Base-by-base conservation (phyloP, 2,113 vertebrate species). In the Paracyprichromis sp. region DNA sequence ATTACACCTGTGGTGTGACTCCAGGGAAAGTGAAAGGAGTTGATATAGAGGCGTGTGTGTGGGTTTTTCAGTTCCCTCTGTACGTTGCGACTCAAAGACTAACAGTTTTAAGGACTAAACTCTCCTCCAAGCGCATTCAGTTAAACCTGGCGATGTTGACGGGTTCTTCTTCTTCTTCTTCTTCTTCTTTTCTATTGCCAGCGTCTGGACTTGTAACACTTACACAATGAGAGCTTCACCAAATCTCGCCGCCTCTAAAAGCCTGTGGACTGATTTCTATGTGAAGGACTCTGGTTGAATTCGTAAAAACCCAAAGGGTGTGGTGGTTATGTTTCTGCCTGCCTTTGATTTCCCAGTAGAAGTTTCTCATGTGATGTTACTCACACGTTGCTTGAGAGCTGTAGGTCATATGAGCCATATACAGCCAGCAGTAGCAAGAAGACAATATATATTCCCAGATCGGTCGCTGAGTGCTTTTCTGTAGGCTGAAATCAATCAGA, bases 91-190 rank as follows among this genome's bases (percentile, higher is more conserved):
- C 3, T 53, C 34, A 21, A 26, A 38, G 1, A 57, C 12, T 3
- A n/a, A 7, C 26, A 1, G 9, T 2, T 47, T 5, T 17, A 29
- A 47, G 6, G 14, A 76, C 50, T 9, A 19, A 81, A 19, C 79
- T 43, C 1, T 17, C 9, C 71, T 17, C 16, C 24, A 17, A 29
- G 6, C 0, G 2, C 71, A 19, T 47, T 50, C 24, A 29, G 24
- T 50, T 50, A 45, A 45, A 69, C 31, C 61, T 38, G 61, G 0
- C 0, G 10, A 66, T 66, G 61, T 38, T 66, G 61, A 47, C 5
- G 9, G 59, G 29, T 34, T 63, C 14, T 73, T 16, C 69, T 66
- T 56, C 53, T 53, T 26, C 24, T 26, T 53, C 52, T 12, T 53
- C 52, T 12, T 66, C 61, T 66, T 66, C 61, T 38, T 66, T 66